Percentiles rank a stretch among this genome's conserved stretches.
Evolutionary conservation across 64 coral and sea anemone genomes (phyloP).

Genomic region (Stylophora pistillata): DNA sequence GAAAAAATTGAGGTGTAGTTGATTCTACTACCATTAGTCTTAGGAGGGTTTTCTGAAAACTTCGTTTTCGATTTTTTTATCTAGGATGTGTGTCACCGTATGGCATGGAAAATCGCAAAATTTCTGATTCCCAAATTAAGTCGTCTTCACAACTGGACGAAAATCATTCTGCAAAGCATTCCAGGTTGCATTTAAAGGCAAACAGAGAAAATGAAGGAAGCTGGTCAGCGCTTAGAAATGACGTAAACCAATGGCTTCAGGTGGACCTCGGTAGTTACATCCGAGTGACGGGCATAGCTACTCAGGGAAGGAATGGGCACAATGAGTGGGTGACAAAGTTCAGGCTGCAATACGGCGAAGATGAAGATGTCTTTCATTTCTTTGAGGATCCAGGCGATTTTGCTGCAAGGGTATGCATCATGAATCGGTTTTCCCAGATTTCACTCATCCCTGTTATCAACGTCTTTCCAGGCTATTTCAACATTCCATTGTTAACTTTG

Average conservation of each 20-base stretch:
- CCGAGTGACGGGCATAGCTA: neutral
- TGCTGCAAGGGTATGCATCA: neutral
- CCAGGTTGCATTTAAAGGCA: neutral
- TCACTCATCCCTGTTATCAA: too few relatives aligned
- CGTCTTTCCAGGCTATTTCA: too few relatives aligned
- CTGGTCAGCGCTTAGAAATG: neutral
- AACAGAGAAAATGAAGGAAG: neutral
- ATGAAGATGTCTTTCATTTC: neutral
- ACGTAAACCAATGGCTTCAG: conserved; percentile 1
- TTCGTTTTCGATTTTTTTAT: neutral
- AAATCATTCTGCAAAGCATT: neutral
- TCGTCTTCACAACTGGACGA: neutral
- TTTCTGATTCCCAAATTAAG: neutral
- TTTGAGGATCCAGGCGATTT: neutral
- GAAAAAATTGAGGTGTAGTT: too few relatives aligned
- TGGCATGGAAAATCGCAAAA: neutral
- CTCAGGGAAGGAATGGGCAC: neutral
- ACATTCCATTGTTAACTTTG: too few relatives aligned
- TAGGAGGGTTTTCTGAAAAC: neutral
- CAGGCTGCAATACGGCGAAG: neutral
- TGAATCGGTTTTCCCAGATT: too few relatives aligned
- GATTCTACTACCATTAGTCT: neutral
- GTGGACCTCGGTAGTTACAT: neutral
- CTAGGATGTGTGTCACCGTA: neutral
- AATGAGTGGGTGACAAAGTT: neutral